These are phyloP conservation scores for Cyphomyrmex costatus DNA, from an alignment of 1,140 invertebrate genomes.

Conservation along the genomic window DNA sequence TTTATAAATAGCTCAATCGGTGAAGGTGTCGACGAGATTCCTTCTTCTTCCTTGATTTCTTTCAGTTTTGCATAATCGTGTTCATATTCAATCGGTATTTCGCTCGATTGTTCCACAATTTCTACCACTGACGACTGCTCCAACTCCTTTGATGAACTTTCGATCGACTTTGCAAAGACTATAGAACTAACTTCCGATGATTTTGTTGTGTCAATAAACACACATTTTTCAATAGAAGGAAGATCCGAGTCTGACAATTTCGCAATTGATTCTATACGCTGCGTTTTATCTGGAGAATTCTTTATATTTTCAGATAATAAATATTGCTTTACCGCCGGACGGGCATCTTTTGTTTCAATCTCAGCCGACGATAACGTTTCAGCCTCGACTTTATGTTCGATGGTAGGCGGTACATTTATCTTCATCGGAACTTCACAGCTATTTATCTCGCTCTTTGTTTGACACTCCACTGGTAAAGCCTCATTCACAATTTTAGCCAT, in stretches of 20 bases:
- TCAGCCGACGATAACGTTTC: conserved; percentile 19
- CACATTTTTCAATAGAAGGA: neutral
- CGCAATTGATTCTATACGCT: neutral
- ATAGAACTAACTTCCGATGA: neutral
- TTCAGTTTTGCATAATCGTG: conserved; percentile 32
- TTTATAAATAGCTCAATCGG: conserved; percentile 41
- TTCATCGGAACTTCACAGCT: conserved; percentile 23
- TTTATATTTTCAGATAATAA: conserved; percentile 11
- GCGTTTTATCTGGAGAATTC: neutral
- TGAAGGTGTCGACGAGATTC: neutral
- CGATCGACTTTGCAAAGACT: neutral
- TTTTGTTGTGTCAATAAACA: neutral
- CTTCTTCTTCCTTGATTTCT: conserved; percentile 31
- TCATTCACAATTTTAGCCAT: conserved; percentile 29
- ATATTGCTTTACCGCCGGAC: conserved; percentile 1
- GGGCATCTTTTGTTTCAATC: conserved; percentile 26
- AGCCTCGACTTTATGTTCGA: neutral
- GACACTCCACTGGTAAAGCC: conserved; percentile 25
- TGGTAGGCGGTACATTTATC: conserved; percentile 22
- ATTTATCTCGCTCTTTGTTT: conserved; percentile 56
- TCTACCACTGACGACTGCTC: neutral
- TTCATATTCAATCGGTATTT: conserved; percentile 35
- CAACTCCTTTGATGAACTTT: neutral
- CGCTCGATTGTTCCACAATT: neutral
- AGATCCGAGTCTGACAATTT: conserved; percentile 31